Evolutionary conservation across 2,888 invertebrate genomes (phyloP).

Genomic region (Anthrax anthrax): DNA sequence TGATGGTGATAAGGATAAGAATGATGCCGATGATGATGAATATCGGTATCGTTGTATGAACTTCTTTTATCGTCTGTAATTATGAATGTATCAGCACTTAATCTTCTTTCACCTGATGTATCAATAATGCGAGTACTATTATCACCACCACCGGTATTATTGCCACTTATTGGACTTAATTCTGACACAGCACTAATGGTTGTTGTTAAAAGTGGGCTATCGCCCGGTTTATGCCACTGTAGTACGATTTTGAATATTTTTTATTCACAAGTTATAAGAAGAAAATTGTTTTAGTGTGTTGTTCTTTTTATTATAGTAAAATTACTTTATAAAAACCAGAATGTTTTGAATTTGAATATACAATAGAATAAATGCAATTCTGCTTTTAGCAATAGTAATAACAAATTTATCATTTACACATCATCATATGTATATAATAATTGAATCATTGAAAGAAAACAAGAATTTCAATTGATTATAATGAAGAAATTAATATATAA

Average conservation of each 20-base stretch:
- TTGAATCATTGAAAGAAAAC: no score
- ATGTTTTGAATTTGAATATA: no score
- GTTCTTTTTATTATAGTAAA: no score
- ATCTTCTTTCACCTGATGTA: slow-evolving; percentile 1
- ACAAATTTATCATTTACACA: no score
- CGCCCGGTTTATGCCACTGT: slow-evolving; percentile 16
- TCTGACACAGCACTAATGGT: slow-evolving; percentile 12
- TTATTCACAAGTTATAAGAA: neutral
- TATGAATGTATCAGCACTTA: slow-evolving; percentile 18
- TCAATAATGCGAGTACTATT: slow-evolving; percentile 19
- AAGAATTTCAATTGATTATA: no score
- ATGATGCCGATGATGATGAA: slow-evolving; percentile 11
- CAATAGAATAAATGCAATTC: no score
- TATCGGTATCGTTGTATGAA: slow-evolving; percentile 27
- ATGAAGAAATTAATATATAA: no score
- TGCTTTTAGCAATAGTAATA: no score
- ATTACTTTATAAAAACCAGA: no score
- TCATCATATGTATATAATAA: no score
- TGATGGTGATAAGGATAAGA: slow-evolving; percentile 12
- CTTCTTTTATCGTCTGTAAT: slow-evolving; percentile 26
- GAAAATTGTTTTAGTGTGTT: no score
- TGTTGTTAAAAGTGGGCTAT: slow-evolving; percentile 14
- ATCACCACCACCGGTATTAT: slow-evolving; percentile 8
- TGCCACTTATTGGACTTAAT: slow-evolving; percentile 2
- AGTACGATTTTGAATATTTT: slow-evolving; percentile 16